phyloP scores from a whole-genome alignment of 2,888 invertebrate species.

The Agonopterix arenella region DNA sequence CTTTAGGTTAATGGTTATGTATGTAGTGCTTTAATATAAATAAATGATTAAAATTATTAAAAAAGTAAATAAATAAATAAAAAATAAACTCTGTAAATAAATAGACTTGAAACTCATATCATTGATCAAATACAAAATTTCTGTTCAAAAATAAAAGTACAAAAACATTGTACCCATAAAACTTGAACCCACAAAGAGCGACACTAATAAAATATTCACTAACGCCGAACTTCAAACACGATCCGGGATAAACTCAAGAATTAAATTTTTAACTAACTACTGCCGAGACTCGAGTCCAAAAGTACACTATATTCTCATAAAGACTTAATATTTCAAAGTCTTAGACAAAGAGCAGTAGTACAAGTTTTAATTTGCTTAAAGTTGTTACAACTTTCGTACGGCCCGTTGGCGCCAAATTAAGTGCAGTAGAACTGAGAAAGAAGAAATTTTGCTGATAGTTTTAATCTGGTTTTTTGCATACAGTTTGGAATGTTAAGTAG shows the following conservation, averaged over 20 bases:
- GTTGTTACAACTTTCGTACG: slow-evolving; percentile 60
- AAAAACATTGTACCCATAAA: not conserved
- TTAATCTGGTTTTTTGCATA: no score
- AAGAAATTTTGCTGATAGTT: slow-evolving; percentile 3
- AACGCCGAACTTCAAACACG: not conserved
- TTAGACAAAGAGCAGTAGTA: slow-evolving; percentile 66
- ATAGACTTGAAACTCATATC: no score
- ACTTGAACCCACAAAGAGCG: not conserved
- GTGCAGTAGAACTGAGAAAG: slow-evolving; percentile 31
- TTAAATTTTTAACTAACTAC: slow-evolving; percentile 64
- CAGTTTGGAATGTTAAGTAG: no score
- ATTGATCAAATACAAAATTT: no score
- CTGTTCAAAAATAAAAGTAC: not conserved
- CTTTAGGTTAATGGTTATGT: no score
- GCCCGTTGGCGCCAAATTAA: slow-evolving; percentile 72
- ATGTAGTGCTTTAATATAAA: no score
- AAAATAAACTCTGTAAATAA: no score
- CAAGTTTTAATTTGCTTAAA: slow-evolving; percentile 76
- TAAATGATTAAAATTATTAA: no score
- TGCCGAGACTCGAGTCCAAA: slow-evolving; percentile 31
- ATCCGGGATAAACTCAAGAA: slow-evolving; percentile 18
- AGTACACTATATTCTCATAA: slow-evolving; percentile 66
- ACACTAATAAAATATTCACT: no score
- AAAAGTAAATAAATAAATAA: no score
- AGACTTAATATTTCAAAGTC: slow-evolving; percentile 72